phyloP scores from a whole-genome alignment of 2,113 vertebrate genomes.

The Macrotus californicus region DNA sequence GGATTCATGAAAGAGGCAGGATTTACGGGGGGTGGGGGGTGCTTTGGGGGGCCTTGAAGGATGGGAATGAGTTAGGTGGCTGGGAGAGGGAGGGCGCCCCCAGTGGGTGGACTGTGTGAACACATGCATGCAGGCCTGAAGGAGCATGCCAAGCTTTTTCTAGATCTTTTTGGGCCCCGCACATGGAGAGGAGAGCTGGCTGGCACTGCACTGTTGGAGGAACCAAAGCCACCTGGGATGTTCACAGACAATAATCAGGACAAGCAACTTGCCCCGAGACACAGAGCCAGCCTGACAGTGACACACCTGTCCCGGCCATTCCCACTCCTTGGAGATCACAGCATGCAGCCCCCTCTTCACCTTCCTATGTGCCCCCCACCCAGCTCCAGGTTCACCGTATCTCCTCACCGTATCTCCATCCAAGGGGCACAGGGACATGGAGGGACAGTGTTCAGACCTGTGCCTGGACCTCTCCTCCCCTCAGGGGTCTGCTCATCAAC shows the following conservation, averaged over 20 bases:
- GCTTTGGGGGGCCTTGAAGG: not conserved
- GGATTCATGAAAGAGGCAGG: not conserved
- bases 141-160: not conserved
- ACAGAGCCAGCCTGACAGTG: not conserved
- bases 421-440: not conserved
- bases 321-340: not conserved
- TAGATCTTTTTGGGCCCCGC: not conserved
- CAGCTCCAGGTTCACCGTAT: not conserved
- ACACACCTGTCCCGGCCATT: not conserved
- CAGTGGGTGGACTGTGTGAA: fast-evolving
- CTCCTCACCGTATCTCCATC: not conserved
- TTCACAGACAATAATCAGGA: not conserved
- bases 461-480: no score
- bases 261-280: not conserved
- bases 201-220: not conserved
- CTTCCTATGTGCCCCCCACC: not conserved
- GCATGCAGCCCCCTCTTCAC: not conserved
- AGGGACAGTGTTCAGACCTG: not conserved
- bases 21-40: fast-evolving
- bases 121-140: not conserved
- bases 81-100: not conserved
- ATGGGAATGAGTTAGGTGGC: no score
- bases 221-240: not conserved
- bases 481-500: not conserved
- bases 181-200: not conserved